Percentiles rank a stretch among this genome's conserved stretches.
Conservation (phyloP, 2,797 vertebrate species). For the Chromis chromis region DNA sequence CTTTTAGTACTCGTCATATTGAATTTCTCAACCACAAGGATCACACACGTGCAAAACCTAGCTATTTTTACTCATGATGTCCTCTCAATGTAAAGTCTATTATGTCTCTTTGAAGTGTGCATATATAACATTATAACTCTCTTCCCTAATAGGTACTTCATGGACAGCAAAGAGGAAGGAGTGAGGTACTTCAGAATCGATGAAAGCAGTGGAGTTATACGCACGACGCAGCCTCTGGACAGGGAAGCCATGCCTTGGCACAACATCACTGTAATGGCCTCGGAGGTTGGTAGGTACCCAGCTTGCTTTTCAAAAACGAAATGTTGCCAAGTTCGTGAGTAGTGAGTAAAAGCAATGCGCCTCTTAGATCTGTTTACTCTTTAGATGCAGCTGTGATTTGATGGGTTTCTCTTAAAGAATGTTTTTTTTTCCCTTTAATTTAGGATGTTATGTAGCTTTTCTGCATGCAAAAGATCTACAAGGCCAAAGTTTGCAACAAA, state of each 20-base stretch:
- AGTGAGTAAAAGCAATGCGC: background rate
- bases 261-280: slow-evolving; percentile 95
- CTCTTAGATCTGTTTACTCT: slow-evolving; percentile 10
- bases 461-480: too few relatives aligned
- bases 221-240: slow-evolving; percentile 91
- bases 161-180: slow-evolving; percentile 87
- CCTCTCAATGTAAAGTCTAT: background rate
- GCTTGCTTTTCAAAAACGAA: slow-evolving; percentile 4
- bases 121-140: slow-evolving; percentile 10
- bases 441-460: too few relatives aligned
- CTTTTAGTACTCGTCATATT: too few relatives aligned
- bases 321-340: slow-evolving; percentile 10
- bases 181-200: slow-evolving; percentile 92
- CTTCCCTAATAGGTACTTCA: slow-evolving; percentile 87
- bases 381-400: background rate
- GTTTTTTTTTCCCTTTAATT: too few relatives aligned
- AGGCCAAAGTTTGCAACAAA: too few relatives aligned
- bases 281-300: slow-evolving; percentile 92
- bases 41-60: too few relatives aligned
- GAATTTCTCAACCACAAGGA: too few relatives aligned
- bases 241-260: slow-evolving; percentile 93
- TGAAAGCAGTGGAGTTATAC: slow-evolving; percentile 90
- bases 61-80: too few relatives aligned
- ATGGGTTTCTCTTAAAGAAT: too few relatives aligned
- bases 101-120: too few relatives aligned